Base-by-base conservation (phyloP, 2,113 vertebrate genomes). In the Hoplias malabaricus region DNA sequence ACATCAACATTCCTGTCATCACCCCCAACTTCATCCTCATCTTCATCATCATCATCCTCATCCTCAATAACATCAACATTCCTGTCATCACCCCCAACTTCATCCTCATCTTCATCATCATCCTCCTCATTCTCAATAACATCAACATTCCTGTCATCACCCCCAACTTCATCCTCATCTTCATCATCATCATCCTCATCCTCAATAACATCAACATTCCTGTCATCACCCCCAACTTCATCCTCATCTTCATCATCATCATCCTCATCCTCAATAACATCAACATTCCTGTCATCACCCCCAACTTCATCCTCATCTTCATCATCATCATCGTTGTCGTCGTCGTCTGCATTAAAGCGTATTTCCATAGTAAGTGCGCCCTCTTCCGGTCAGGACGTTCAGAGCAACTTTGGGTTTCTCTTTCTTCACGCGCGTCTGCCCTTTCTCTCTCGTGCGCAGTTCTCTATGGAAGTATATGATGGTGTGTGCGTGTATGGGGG, bases 311-410 rank as follows among this genome's bases (percentile, higher is more conserved):
- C 14, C 8, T 5, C 48, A 21, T 53, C 48, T 21, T 53, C 48
- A 53, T 10, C 48, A 21, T 4, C 48, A 23, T 53, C 48, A 53
- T 53, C 48, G 23, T 16, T 21, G 10, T 53, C 16, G 23, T 21
- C 53, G 61, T 59, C 23, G 33, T 25, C 33, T 74, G 36, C 57
- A n/a, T 69, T 75, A 80, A 33, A 13, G 38, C 16, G 23, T 57
- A 33, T 62, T 63, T 40, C 50, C 36, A 71, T 48, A 63, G 69
- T 42, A 78, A 53, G 14, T 70, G 76, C 48, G 76, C 76, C 76
- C 76, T 78, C 76, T 78, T 57, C 36, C 71, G 76, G 76, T 8
- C 43, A 40, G 2, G 12, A 29, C 66, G 19, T 25, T 62, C 13
- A 50, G 75, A n/a, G 19, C 63, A 29, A 68, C 54, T 70, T 16